A percentile compares a stretch with the other conserved stretches of the same genome.
These are phyloP conservation scores for Naja naja DNA, from an alignment of 2,113 vertebrate genomes.

Conservation along the genomic window DNA sequence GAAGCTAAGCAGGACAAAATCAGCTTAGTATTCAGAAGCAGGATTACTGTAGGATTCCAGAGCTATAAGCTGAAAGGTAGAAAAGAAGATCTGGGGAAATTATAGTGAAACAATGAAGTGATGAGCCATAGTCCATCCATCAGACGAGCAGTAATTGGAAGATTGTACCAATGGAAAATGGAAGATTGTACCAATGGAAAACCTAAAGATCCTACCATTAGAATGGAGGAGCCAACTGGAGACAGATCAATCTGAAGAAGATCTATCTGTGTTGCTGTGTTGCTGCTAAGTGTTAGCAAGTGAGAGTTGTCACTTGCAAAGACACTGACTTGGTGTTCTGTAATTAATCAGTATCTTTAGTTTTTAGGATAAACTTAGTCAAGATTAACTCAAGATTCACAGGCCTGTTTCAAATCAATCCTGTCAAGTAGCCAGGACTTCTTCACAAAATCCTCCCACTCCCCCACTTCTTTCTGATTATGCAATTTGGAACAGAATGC, in stretches of 20 bases:
- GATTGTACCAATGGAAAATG: neutral
- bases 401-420: neutral
- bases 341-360: neutral
- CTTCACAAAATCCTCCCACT: neutral
- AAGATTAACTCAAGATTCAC: neutral
- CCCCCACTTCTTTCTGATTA: neutral
- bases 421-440: neutral
- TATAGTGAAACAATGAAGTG: neutral
- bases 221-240: neutral
- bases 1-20: neutral
- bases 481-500: neutral
- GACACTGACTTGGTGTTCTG: neutral
- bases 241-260: neutral
- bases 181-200: neutral
- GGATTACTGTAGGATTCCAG: neutral
- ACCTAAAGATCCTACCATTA: neutral
- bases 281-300: neutral
- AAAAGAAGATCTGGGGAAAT: neutral
- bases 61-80: neutral
- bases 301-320: no score
- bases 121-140: neutral
- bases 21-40: neutral
- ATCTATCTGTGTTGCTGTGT: neutral
- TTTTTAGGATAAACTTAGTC: neutral
- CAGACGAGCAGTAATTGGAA: neutral